Percentiles rank a stretch among this genome's conserved stretches.
These are phyloP conservation scores for Tribolium madens DNA, from an alignment of 1,140 invertebrate genomes.

Conservation along the genomic window DNA sequence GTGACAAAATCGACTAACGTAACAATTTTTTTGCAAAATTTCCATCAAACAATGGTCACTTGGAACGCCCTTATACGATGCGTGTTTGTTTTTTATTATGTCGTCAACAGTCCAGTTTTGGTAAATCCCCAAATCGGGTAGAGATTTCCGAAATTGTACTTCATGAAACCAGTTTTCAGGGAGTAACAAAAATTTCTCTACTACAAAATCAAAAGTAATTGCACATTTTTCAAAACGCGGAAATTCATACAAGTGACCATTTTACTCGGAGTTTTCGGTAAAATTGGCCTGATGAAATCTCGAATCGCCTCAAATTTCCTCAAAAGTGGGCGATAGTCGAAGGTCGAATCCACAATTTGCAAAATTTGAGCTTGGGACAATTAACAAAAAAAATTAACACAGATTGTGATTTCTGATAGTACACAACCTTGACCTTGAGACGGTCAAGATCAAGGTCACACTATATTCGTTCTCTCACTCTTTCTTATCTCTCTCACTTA, in stretches of 20 bases:
- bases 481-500: no score
- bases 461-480: no score
- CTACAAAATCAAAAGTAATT: background rate
- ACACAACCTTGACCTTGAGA: no score
- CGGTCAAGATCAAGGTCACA: no score
- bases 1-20: background rate
- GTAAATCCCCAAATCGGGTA: constrained; percentile 11
- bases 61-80: background rate
- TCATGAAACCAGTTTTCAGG: constrained; percentile 1
- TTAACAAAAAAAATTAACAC: background rate
- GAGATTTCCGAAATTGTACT: background rate
- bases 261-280: constrained; percentile 4
- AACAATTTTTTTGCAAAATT: constrained; percentile 1
- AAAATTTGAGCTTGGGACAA: background rate
- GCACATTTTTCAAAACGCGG: background rate
- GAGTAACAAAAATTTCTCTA: background rate
- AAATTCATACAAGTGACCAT: background rate
- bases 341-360: background rate
- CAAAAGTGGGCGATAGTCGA: background rate
- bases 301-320: background rate
- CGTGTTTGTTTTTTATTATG: background rate
- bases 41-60: constrained; percentile 13
- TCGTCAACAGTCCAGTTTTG: constrained; percentile 13
- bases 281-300: background rate
- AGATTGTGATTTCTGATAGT: no score